A percentile compares a stretch with the other conserved stretches of the same genome.
Conservation (phyloP, 2,797 vertebrate species). For the Oreochromis grahami region DNA sequence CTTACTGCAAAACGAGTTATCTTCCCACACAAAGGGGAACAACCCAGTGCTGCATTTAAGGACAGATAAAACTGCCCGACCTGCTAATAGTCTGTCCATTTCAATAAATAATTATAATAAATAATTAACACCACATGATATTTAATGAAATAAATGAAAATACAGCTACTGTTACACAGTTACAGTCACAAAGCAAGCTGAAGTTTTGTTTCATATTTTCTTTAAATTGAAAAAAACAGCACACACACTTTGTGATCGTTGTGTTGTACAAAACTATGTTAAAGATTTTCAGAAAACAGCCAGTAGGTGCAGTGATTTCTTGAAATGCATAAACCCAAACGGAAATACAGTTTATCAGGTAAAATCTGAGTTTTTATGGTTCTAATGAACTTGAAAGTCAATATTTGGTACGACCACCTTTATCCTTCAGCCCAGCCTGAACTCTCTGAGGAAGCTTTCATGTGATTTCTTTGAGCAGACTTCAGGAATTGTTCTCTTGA, state of each 20-base stretch:
- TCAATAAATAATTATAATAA: neutral
- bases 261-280: neutral
- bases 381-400: neutral
- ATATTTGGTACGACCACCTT: neutral
- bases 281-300: neutral
- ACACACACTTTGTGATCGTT: neutral
- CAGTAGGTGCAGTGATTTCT: neutral
- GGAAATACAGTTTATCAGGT: neutral
- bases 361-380: neutral
- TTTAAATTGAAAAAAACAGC: accelerated
- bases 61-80: accelerated
- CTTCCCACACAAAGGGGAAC: neutral
- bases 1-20: neutral
- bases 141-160: neutral
- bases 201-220: neutral
- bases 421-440: neutral
- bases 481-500: neutral
- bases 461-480: neutral
- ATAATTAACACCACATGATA: neutral
- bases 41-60: accelerated
- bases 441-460: neutral
- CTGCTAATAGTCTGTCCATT: accelerated
- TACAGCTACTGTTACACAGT: neutral
- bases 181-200: neutral
- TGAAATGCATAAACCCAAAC: neutral